phyloP scores from a whole-genome alignment of 2,888 invertebrate genomes.

The Epinotia bilunana region DNA sequence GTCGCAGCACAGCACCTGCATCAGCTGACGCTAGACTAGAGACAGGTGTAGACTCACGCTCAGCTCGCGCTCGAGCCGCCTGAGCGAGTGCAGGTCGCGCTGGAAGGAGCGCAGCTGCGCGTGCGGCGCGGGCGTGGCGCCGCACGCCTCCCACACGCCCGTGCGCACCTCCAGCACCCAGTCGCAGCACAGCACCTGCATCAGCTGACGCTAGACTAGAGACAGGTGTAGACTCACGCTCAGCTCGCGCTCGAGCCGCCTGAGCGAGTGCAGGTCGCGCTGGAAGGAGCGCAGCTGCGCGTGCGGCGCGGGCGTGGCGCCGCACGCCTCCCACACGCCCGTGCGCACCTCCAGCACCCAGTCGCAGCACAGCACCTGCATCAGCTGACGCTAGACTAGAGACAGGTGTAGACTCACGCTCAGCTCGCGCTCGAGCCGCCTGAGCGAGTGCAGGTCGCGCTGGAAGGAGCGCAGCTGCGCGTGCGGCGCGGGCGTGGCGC shows the following conservation, averaged over 20 bases:
- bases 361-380: too few species aligned
- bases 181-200: slow-evolving; percentile 96
- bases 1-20: too few species aligned
- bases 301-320: too few species aligned
- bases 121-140: slow-evolving; percentile 69
- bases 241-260: slow-evolving; percentile 92
- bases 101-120: slow-evolving; percentile 92
- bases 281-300: slow-evolving; percentile 92
- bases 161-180: slow-evolving; percentile 97
- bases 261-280: slow-evolving; percentile 92
- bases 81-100: slow-evolving; percentile 84
- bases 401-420: too few species aligned
- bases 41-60: too few species aligned
- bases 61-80: slow-evolving; percentile 68
- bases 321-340: slow-evolving; percentile 62
- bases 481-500: too few species aligned
- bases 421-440: too few species aligned
- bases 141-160: slow-evolving; percentile 90
- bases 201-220: slow-evolving; percentile 83
- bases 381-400: too few species aligned
- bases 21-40: too few species aligned
- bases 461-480: too few species aligned
- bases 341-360: slow-evolving; percentile 72
- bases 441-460: too few species aligned
- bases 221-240: slow-evolving; percentile 76